Base-by-base conservation (phyloP, 2,113 vertebrate species). In the Campylorhamphus procurvoides region DNA sequence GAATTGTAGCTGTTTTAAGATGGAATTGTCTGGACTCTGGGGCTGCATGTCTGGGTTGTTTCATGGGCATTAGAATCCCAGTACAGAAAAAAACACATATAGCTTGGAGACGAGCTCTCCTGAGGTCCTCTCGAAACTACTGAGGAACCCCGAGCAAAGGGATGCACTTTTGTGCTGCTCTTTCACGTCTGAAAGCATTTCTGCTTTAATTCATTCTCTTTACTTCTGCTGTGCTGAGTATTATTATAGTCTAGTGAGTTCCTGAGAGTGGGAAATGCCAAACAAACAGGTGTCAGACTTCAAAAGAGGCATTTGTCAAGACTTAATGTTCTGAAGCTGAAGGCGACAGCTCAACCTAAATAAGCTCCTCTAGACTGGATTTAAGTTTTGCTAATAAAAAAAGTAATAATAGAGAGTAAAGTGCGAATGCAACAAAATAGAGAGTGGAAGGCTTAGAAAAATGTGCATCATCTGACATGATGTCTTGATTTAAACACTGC, bases 241-340 rank as follows among this genome's bases (percentile, higher is more conserved):
- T 86, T 96, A 95, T 93, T 92, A 86, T 93, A 96, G 90, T 93
- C 93, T 94, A 53, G 85, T 96, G 92, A 94, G 93, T 56, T 97
- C 80, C 73, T 81, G 72, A 92, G 84, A 89, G 85, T 88, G 88
- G 94, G 88, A 96, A 96, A 95, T 93, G 95, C 93, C 94, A 97
- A 95, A 96, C 94, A 94, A 96, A 94, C 93, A 96, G 92, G 93
- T 97, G 85, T 96, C 94, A 96, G 92, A 87, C 95, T 96, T 97
- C 95, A 96, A 96, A 96, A 89, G 93, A 90, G 81, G 92, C 93
- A 95, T 96, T 96, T 96, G 94, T 95, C 93, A 96, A 68, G 80
- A 68, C 83, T 96, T 97, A 94, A 94, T 95, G 92, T 94, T 96
- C 94, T 94, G 88, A 95, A 87, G 90, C 76, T 94, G 84, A 95